A percentile compares a stretch with the other conserved stretches of the same genome.
Evolutionary conservation across 1,140 invertebrate genomes (phyloP).

Genomic region (Oryctes rhinoceros): DNA sequence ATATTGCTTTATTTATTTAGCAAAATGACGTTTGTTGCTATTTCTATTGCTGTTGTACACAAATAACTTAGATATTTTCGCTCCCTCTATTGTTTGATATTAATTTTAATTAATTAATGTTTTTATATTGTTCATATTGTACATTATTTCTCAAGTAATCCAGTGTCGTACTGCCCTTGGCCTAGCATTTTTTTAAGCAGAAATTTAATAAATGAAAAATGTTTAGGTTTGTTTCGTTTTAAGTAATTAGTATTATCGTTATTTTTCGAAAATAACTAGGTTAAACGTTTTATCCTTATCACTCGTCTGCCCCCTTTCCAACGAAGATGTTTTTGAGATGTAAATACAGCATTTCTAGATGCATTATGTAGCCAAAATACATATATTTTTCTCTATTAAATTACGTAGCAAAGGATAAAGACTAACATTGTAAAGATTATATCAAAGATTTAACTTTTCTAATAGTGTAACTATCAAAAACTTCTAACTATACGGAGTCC

Average conservation of each 20-base stretch:
- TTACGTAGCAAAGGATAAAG: constrained; percentile 8
- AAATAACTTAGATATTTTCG: background rate
- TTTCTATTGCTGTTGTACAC: background rate
- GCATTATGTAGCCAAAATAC: background rate
- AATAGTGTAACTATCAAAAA: background rate
- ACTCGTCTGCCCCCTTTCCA: no score
- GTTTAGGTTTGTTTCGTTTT: background rate
- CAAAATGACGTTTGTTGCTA: background rate
- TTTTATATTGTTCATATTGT: background rate
- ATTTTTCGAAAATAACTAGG: no score
- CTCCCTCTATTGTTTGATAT: no score
- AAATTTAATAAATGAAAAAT: background rate
- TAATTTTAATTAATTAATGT: background rate
- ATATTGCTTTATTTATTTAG: constrained; percentile 27
- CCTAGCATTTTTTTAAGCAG: background rate
- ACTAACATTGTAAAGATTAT: background rate
- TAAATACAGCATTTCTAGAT: background rate
- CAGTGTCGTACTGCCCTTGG: background rate
- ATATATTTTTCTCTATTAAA: background rate
- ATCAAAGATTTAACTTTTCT: background rate
- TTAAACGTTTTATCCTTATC: no score
- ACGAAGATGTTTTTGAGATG: no score
- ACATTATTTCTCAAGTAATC: background rate
- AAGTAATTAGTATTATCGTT: no score
- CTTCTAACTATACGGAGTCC: background rate